These are phyloP conservation scores for Ormyrus nitidulus DNA, from an alignment of 2,888 invertebrate species.

Conservation along the genomic window DNA sequence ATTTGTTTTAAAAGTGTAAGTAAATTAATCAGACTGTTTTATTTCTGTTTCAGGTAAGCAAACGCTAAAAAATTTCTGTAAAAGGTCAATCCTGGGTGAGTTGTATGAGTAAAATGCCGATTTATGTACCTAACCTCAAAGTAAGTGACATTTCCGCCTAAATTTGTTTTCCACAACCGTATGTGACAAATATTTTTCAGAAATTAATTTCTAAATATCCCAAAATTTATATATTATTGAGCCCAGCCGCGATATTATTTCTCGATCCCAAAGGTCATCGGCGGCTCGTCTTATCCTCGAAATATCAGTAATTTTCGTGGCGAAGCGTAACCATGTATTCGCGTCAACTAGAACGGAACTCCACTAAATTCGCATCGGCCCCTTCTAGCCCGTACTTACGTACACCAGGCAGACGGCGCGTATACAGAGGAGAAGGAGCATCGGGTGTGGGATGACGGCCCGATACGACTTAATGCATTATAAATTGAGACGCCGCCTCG, in stretches of 20 bases:
- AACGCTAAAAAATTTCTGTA: background rate
- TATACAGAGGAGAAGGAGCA: background rate
- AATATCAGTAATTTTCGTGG: slow-evolving; percentile 32
- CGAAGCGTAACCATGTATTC: slow-evolving; percentile 27
- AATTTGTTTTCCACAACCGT: background rate
- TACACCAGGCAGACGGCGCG: background rate
- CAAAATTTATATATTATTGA: background rate
- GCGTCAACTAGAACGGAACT: slow-evolving; percentile 44
- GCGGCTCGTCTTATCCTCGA: slow-evolving; percentile 17
- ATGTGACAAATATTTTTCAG: too few species aligned
- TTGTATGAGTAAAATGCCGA: slow-evolving; percentile 1
- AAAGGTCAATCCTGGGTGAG: background rate
- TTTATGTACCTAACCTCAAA: background rate
- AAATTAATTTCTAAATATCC: slow-evolving; percentile 4
- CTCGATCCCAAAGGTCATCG: background rate
- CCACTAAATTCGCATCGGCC: slow-evolving; percentile 40
- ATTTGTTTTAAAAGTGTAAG: too few species aligned
- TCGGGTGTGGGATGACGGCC: background rate
- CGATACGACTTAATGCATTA: slow-evolving; percentile 57
- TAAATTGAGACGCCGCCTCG: slow-evolving; percentile 52
- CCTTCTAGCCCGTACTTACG: background rate
- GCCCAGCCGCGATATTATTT: background rate
- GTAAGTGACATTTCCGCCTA: slow-evolving; percentile 1
- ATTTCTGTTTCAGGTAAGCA: slow-evolving; percentile 54
- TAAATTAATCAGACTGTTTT: slow-evolving; percentile 9